These are phyloP conservation scores for Ericerus pela DNA, from an alignment of 1,140 invertebrate genomes.

Conservation along the genomic window DNA sequence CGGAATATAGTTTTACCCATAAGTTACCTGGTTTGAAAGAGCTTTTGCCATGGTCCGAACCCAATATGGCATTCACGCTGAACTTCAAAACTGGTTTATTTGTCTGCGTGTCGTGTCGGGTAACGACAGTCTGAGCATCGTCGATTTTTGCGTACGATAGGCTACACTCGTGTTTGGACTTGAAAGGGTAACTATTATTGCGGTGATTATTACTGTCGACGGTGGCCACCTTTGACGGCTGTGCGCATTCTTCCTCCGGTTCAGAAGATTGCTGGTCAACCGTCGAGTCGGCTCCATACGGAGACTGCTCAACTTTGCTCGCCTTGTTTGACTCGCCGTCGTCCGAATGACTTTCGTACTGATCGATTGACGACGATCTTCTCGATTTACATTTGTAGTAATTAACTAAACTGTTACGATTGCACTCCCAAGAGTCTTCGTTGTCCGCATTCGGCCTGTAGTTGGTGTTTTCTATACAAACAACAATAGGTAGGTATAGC, in stretches of 20 bases:
- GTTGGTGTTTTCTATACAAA: too few relatives aligned
- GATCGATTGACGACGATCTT: too few relatives aligned
- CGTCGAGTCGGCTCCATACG: not conserved
- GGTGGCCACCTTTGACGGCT: too few relatives aligned
- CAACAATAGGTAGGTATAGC: too few relatives aligned
- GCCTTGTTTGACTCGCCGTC: not conserved
- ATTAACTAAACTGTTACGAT: not conserved
- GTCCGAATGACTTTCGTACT: constrained; percentile 3
- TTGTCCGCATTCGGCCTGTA: not conserved
- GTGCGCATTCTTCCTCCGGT: not conserved
- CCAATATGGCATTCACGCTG: constrained; percentile 16
- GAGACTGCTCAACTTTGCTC: too few relatives aligned
- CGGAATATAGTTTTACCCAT: not conserved
- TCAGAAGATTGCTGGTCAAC: not conserved
- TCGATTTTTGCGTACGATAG: constrained; percentile 1
- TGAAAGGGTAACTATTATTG: not conserved
- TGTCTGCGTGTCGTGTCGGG: not conserved
- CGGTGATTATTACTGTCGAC: not conserved
- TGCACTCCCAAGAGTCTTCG: constrained; percentile 1
- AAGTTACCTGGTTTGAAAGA: constrained; percentile 7
- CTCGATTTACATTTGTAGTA: not conserved
- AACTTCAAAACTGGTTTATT: constrained; percentile 14
- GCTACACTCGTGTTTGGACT: not conserved
- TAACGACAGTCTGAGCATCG: not conserved
- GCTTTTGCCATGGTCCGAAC: constrained; percentile 14